Conservation (phyloP, 2,113 vertebrate genomes). For the Mesoclemmys tuberculata region DNA sequence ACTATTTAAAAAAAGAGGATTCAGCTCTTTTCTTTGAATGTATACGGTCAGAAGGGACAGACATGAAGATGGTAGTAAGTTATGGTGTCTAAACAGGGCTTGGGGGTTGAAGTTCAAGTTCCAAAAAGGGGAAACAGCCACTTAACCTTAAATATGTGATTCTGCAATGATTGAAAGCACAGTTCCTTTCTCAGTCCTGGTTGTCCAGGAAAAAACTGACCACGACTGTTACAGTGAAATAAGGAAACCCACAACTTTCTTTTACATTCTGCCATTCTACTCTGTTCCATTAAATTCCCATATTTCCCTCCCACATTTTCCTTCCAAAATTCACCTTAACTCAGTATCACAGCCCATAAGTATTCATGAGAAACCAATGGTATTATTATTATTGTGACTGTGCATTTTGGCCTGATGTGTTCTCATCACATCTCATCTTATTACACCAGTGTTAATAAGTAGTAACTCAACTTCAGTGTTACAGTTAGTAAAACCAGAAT, state of each 20-base stretch:
- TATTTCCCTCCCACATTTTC: rapidly evolving
- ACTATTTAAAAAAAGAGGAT: background rate
- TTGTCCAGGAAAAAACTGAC: background rate
- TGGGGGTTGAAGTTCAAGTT: background rate
- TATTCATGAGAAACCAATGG: background rate
- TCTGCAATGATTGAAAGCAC: background rate
- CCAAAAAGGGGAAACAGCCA: rapidly evolving
- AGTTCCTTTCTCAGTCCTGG: background rate
- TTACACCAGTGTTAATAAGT: too few relatives aligned
- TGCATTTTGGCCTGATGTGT: background rate
- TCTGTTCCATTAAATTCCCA: background rate
- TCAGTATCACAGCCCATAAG: background rate
- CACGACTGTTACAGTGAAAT: background rate
- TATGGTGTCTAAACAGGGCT: background rate
- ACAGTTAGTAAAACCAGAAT: background rate
- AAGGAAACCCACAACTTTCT: background rate
- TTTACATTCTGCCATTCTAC: background rate
- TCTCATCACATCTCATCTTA: too few relatives aligned
- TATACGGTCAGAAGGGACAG: background rate
- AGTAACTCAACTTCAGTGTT: background rate
- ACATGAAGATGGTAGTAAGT: background rate
- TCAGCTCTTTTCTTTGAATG: background rate
- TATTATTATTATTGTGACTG: background rate
- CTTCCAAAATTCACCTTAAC: background rate
- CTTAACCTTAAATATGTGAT: background rate